Conservation (phyloP, 1,140 invertebrate genomes). For the Drosophila punjabiensis region DNA sequence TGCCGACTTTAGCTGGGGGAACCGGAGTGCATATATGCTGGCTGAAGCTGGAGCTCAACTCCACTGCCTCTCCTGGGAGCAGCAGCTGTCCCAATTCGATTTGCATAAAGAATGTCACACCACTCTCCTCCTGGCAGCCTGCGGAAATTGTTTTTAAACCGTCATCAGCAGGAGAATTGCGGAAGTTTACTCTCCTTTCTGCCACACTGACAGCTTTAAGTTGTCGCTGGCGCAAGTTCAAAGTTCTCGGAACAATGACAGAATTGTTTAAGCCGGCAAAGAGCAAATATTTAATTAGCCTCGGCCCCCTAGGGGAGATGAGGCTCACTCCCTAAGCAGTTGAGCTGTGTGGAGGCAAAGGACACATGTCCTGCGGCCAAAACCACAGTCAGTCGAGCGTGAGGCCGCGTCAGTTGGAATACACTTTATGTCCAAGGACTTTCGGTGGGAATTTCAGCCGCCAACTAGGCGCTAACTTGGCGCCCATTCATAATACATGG, state of each 20-base stretch:
- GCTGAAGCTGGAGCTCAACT: neutral
- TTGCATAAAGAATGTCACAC: constrained; percentile 46
- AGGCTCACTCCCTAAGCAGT: constrained; percentile 17
- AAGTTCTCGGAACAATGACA: constrained; percentile 61
- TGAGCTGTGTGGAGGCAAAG: neutral
- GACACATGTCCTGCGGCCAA: constrained; percentile 54
- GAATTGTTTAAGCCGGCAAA: constrained; percentile 46
- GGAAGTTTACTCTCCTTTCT: constrained; percentile 15
- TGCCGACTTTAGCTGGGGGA: neutral
- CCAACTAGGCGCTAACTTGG: constrained; percentile 53
- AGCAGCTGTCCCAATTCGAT: constrained; percentile 34
- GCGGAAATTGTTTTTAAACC: constrained; percentile 53
- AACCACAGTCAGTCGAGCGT: constrained; percentile 58
- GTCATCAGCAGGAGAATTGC: constrained; percentile 31
- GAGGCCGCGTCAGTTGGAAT: constrained; percentile 61
- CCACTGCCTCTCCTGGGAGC: neutral
- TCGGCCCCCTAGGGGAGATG: constrained; percentile 6
- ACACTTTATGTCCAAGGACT: constrained; percentile 61
- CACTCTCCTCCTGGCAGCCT: neutral
- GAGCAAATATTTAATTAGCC: constrained; percentile 78
- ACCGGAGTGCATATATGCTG: constrained; percentile 11
- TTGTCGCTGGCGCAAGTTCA: constrained; percentile 20
- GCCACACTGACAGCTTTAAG: constrained; percentile 33
- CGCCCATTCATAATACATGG: constrained; percentile 60
- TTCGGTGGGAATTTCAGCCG: constrained; percentile 46